Percentiles rank a stretch among this genome's conserved stretches.
Evolutionary conservation across 2,888 invertebrate species (phyloP).

Genomic region (Trilocha varians): DNA sequence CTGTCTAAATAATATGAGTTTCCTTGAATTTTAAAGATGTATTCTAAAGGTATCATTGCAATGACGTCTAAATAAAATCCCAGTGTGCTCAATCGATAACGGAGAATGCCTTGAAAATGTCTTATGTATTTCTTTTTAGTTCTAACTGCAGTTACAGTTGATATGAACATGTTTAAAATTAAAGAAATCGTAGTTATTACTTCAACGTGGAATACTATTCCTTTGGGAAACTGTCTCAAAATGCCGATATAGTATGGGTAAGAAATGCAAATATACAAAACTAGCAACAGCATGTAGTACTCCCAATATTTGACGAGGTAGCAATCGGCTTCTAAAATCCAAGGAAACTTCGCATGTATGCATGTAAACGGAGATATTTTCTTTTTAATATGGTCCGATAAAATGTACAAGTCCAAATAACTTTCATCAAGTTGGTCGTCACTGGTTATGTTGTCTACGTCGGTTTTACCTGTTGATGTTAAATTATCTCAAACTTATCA

Average conservation of each 20-base stretch:
- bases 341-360: constrained; percentile 50
- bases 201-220: constrained; percentile 47
- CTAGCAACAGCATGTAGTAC: constrained; percentile 48
- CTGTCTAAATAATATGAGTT: constrained; percentile 43
- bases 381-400: constrained; percentile 62
- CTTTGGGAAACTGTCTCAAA: constrained; percentile 44
- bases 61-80: constrained; percentile 67
- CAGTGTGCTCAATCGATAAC: constrained; percentile 54
- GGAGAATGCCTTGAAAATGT: constrained; percentile 44
- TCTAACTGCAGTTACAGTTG: constrained; percentile 59
- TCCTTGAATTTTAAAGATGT: constrained; percentile 53
- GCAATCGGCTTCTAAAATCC: constrained; percentile 62
- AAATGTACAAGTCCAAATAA: constrained; percentile 57
- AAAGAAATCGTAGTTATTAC: constrained; percentile 51
- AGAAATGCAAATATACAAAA: constrained; percentile 50
- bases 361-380: constrained; percentile 46
- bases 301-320: constrained; percentile 64
- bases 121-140: constrained; percentile 53
- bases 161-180: constrained; percentile 52
- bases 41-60: constrained; percentile 63
- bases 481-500: too few species aligned
- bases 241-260: constrained; percentile 68
- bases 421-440: constrained; percentile 48
- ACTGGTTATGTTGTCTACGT: constrained; percentile 35
- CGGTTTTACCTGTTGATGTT: constrained; percentile 33